Evolutionary conservation across 2,888 invertebrate species (phyloP).

Genomic region (Dynastes grantii): DNA sequence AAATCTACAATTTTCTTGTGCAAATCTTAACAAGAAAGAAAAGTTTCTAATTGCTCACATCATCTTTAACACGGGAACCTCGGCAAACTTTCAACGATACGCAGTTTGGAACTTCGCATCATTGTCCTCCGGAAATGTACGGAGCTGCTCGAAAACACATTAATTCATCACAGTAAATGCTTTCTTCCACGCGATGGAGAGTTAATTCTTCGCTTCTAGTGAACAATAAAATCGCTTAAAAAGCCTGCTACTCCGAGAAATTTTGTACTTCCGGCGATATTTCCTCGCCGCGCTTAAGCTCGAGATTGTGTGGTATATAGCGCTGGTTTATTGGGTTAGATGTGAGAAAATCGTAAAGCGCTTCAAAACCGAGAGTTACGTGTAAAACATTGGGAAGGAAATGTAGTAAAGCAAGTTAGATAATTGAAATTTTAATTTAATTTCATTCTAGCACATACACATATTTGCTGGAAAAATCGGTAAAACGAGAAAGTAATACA

Average conservation of each 20-base stretch:
- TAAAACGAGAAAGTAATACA: no score
- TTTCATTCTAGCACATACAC: no score
- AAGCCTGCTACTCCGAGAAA: neutral
- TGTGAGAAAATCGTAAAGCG: neutral
- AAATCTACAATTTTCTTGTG: neutral
- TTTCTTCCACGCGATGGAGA: neutral
- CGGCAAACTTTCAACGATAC: neutral
- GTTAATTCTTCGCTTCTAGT: constrained; percentile 9
- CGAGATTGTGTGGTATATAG: neutral
- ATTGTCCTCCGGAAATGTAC: constrained; percentile 23
- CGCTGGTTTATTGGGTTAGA: neutral
- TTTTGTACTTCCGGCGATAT: neutral
- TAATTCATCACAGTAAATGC: constrained; percentile 2
- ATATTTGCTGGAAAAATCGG: no score
- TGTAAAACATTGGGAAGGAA: neutral
- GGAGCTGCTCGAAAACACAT: neutral
- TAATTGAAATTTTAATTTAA: no score
- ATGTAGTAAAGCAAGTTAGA: no score
- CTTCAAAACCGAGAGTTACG: neutral
- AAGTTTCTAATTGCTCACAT: neutral
- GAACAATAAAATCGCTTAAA: constrained; percentile 22
- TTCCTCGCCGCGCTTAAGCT: neutral
- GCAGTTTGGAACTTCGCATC: constrained; percentile 15
- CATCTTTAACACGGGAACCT: constrained; percentile 5
- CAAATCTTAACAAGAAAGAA: neutral